Base-by-base conservation (phyloP, 2,113 vertebrate species). In the Sisor rabdophorus region DNA sequence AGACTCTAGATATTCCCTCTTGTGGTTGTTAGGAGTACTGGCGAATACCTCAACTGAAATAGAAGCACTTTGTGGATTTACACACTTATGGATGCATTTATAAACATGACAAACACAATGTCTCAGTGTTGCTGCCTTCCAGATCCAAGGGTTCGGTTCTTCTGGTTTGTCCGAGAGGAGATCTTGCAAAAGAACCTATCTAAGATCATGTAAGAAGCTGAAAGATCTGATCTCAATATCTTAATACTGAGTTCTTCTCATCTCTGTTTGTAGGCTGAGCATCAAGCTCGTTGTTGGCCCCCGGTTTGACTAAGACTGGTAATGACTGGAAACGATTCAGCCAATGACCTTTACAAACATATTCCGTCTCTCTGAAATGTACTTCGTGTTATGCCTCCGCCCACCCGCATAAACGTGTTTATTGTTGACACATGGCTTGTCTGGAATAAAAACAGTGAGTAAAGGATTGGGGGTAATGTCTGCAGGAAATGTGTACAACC, bases 341-440 rank as follows among this genome's bases (percentile, higher is more conserved):
- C n/a, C 22, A 50, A 40, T 48, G 52, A 76, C 63, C 63, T 68
- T 67, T 61, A 56, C 52, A 11, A 30, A 67, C n/a, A 16, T 24
- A 13, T 11, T 9, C 11, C 1, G 60, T 65, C n/a, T 55, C 60
- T 24, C n/a, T 10, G 50, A 75, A 32, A 55, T 64, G 11, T 10
- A 63, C 22, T 55, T 20, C 50, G 7, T 53, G 73, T 75, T 63
- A 32, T 61, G 56, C 56, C 56, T 2, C 15, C 5, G 47, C 10
- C 60, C 53, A 75, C 73, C 73, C 17, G 61, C 61, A 76, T 67
- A 11, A 52, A 19, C 4, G 3, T 55, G 73, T 67, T 67, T 76
- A 16, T 26, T 76, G 52, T 67, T 47, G 16, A 65, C 73, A 75
- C 61, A 32, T 11, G 19, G 30, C 28, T 65, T 17, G 9, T 48